Evolutionary conservation across 1,140 invertebrate species (phyloP).

Genomic region (Charaxes varanes): DNA sequence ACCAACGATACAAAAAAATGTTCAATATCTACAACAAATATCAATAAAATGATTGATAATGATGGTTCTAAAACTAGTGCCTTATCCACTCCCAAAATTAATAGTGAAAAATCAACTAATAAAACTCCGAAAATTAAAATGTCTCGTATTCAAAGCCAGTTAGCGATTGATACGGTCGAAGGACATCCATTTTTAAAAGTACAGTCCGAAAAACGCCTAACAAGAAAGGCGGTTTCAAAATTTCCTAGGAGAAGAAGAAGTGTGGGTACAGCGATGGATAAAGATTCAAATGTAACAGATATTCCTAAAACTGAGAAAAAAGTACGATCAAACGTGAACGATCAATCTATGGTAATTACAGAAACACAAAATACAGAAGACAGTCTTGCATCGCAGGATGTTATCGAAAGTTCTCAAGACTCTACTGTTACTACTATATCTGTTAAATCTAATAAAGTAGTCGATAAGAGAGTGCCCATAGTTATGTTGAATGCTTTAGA

Average conservation of each 20-base stretch:
- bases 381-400: slow-evolving; percentile 50
- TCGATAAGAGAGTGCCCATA: slow-evolving; percentile 29
- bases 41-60: too few relatives aligned
- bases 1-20: too few relatives aligned
- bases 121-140: slow-evolving; percentile 39
- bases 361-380: slow-evolving; percentile 27
- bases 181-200: slow-evolving; percentile 57
- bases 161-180: slow-evolving; percentile 67
- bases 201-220: slow-evolving; percentile 37
- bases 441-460: slow-evolving; percentile 41
- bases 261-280: too few relatives aligned
- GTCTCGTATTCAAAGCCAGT: slow-evolving; percentile 56
- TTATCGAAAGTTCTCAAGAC: slow-evolving; percentile 72
- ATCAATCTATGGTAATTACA: slow-evolving; percentile 20
- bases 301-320: slow-evolving; percentile 35
- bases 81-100: too few relatives aligned
- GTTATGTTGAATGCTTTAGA: slow-evolving; percentile 24
- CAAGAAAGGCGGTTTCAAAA: slow-evolving; percentile 35
- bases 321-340: slow-evolving; percentile 23
- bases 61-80: too few relatives aligned
- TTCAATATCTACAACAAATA: too few relatives aligned
- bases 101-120: slow-evolving; percentile 20
- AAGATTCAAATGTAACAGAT: too few relatives aligned
- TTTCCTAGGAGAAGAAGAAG: slow-evolving; percentile 30
- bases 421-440: slow-evolving; percentile 54